Evolutionary conservation across 2,888 invertebrate genomes (phyloP), one percentile per base, ranked within the genome.

Genomic region (Pyrochroa serraticornis): DNA sequence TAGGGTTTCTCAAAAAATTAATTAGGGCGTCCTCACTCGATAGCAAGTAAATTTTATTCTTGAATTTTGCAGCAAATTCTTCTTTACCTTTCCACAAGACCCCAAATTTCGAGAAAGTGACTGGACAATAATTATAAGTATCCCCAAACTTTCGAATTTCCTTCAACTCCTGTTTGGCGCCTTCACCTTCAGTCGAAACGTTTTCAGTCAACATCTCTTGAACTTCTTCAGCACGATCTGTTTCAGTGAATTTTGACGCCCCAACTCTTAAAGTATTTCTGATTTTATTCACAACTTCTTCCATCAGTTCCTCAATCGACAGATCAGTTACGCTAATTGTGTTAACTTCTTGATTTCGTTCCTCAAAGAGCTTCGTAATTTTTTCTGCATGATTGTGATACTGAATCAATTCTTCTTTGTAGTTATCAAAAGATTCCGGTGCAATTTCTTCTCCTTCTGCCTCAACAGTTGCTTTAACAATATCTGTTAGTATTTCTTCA

Each of bases 1-100:
- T 75, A 1, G 85, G 80, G 68, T 84, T 79, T 8, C 73, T 70
- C 37, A 83, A 68, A 74, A 87, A 88, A 64, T 77, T 65, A 34
- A 81, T 74, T 45, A 82, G 67, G 60, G 81, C 82, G 49, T 80
- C 75, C 70, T 82, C 80, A 38, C 80, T 83, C 14, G 81, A 79
- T 63, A 85, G 81, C 42, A 81, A 79, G 73, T 87, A 84, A 1
- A 83, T 62, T 75, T 82, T 83, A 56, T 85, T 82, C 62, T 82
- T 76, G 65, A 82, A 84, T 65, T 81, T 81, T 0, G 81, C 77
- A 12, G 80, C 73, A 65, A 81, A 83, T 52, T 85, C 81, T 38
- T 82, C 75, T 72, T 84, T 85, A n/a, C 88, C 88, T 75, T 81
- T 82, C 84, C 87, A 85, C 12, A 88, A 71, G 7, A 85, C 78